These are phyloP conservation scores for Drosophila bocqueti DNA, from an alignment of 1,140 invertebrate species.

Conservation along the genomic window DNA sequence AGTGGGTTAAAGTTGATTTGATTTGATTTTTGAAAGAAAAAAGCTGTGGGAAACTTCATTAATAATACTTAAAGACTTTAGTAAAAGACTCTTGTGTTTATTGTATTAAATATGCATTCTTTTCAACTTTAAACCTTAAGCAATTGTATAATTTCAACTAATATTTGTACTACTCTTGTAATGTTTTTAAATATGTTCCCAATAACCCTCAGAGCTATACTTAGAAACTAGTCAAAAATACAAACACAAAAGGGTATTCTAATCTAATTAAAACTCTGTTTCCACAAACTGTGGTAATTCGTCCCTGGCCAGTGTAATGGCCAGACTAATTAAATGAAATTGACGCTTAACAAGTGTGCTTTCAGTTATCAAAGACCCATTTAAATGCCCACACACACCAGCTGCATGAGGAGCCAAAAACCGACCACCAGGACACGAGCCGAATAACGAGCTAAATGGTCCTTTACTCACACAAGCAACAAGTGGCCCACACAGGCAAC, in stretches of 20 bases:
- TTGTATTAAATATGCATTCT: neutral
- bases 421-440: constrained; percentile 16
- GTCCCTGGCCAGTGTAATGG: neutral
- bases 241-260: neutral
- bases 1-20: neutral
- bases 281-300: neutral
- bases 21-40: neutral
- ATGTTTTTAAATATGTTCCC: neutral
- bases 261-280: neutral
- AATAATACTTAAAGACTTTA: neutral
- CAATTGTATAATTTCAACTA: neutral
- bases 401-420: constrained; percentile 6
- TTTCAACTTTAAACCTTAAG: neutral
- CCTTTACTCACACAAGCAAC: constrained; percentile 45
- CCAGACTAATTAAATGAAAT: constrained; percentile 32
- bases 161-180: neutral
- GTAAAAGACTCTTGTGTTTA: neutral
- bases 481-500: constrained; percentile 50
- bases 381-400: constrained; percentile 13
- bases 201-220: too few relatives aligned
- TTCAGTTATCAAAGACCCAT: constrained; percentile 38
- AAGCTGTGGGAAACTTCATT: neutral
- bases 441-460: constrained; percentile 17
- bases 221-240: neutral
- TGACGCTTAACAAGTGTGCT: constrained; percentile 35